These are phyloP conservation scores for Drosophila takahashii DNA, from an alignment of 1,140 invertebrate species.

Conservation along the genomic window DNA sequence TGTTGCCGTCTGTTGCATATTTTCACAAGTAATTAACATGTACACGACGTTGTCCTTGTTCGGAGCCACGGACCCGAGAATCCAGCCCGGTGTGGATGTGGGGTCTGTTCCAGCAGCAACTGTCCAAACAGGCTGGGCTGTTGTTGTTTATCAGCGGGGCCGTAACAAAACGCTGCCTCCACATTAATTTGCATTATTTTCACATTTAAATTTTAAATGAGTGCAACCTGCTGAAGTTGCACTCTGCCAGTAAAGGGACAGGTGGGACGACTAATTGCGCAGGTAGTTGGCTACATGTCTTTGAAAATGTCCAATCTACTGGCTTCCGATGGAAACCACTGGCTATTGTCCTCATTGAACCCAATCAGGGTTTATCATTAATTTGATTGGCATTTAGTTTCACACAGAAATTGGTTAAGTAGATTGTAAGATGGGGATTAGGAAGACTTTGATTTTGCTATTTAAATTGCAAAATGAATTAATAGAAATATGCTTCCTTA, in stretches of 20 bases:
- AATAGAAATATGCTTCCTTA: no score
- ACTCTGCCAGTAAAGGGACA: constrained; percentile 11
- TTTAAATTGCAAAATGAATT: not conserved
- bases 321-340: constrained; percentile 3
- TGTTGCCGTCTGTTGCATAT: constrained; percentile 76
- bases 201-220: constrained; percentile 77
- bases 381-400: not conserved
- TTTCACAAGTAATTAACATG: constrained; percentile 83
- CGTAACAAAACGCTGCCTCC: constrained; percentile 70
- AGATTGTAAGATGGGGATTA: not conserved
- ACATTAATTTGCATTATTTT: constrained; percentile 81
- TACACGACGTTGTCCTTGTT: constrained; percentile 75
- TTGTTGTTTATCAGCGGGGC: constrained; percentile 65
- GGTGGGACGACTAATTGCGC: constrained; percentile 5
- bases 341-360: constrained; percentile 5
- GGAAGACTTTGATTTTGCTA: not conserved
- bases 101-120: constrained; percentile 51
- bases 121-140: constrained; percentile 65
- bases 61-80: constrained; percentile 32
- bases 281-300: constrained; percentile 15
- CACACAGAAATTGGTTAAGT: not conserved
- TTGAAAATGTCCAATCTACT: constrained; percentile 11
- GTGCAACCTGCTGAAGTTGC: constrained; percentile 42
- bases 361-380: not conserved
- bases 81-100: not conserved